A percentile compares a stretch with the other conserved stretches of the same genome.
Evolutionary conservation across 2,797 vertebrate species (phyloP).

Genomic region (Poeciliopsis paucimaculata): DNA sequence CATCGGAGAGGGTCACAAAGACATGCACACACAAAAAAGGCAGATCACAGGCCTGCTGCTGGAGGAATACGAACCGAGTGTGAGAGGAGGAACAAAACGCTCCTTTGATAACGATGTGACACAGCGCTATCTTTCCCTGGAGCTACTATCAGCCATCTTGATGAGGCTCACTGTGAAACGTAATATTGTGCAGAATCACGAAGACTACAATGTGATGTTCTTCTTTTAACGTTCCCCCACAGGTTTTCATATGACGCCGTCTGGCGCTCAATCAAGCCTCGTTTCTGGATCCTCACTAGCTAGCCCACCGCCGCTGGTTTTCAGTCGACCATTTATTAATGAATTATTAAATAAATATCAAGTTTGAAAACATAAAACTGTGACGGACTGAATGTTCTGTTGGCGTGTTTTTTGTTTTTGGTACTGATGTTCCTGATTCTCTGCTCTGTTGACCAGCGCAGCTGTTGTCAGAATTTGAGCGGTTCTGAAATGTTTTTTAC

Average conservation of each 20-base stretch:
- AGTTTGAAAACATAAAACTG: too few species aligned
- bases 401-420: too few species aligned
- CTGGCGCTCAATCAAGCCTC: slow-evolving; percentile 75
- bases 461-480: too few species aligned
- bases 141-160: slow-evolving; percentile 69
- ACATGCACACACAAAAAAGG: slow-evolving; percentile 55
- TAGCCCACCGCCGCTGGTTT: too few species aligned
- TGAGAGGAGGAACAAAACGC: slow-evolving; percentile 67
- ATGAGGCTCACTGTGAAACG: slow-evolving; percentile 48
- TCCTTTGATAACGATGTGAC: slow-evolving; percentile 81
- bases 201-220: slow-evolving; percentile 46
- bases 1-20: slow-evolving; percentile 46
- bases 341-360: too few species aligned
- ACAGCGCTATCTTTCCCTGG: slow-evolving; percentile 67
- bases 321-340: too few species aligned
- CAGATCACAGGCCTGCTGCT: slow-evolving; percentile 68
- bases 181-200: slow-evolving; percentile 47
- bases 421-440: too few species aligned
- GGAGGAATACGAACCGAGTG: slow-evolving; percentile 52
- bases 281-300: slow-evolving; percentile 2
- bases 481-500: too few species aligned
- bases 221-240: slow-evolving; percentile 45
- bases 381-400: too few species aligned
- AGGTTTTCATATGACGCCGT: slow-evolving; percentile 67
- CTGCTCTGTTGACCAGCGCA: too few species aligned